These are phyloP conservation scores for Drosophila virilis DNA, from an alignment of 1,140 invertebrate species.

Conservation along the genomic window DNA sequence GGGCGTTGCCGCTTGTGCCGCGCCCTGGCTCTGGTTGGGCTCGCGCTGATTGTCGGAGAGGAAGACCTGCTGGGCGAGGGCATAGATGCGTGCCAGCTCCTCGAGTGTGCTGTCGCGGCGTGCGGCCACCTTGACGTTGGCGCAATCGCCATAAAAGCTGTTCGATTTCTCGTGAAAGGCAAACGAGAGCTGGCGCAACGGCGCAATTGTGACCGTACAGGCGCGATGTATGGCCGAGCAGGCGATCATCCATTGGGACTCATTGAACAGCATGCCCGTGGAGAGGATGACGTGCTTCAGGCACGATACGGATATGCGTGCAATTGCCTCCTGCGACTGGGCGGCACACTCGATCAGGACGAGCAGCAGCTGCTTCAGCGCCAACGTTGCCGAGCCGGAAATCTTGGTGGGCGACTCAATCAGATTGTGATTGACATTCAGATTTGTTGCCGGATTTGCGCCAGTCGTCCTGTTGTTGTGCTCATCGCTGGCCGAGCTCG, in stretches of 20 bases:
- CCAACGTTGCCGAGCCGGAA: constrained; percentile 88
- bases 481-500: constrained; percentile 67
- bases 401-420: constrained; percentile 81
- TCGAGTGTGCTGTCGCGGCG: constrained; percentile 92
- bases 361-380: constrained; percentile 94
- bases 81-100: constrained; percentile 92
- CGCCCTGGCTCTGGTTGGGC: constrained; percentile 31
- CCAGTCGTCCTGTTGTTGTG: constrained; percentile 19
- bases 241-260: constrained; percentile 93
- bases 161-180: constrained; percentile 95
- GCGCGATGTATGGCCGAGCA: constrained; percentile 92
- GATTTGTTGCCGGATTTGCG: constrained; percentile 2
- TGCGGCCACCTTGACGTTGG: constrained; percentile 96
- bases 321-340: constrained; percentile 94
- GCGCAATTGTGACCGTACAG: constrained; percentile 92
- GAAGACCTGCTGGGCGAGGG: constrained; percentile 93
- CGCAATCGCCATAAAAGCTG: constrained; percentile 96
- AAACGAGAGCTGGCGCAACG: constrained; percentile 92
- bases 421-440: constrained; percentile 52
- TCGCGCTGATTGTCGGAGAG: constrained; percentile 86
- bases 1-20: constrained; percentile 24
- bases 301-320: constrained; percentile 95
- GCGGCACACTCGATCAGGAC: constrained; percentile 96
- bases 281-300: constrained; percentile 94
- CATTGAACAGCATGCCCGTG: constrained; percentile 91